Evolutionary conservation across 2,797 vertebrate species (phyloP).

Genomic region (Champsocephalus gunnari): DNA sequence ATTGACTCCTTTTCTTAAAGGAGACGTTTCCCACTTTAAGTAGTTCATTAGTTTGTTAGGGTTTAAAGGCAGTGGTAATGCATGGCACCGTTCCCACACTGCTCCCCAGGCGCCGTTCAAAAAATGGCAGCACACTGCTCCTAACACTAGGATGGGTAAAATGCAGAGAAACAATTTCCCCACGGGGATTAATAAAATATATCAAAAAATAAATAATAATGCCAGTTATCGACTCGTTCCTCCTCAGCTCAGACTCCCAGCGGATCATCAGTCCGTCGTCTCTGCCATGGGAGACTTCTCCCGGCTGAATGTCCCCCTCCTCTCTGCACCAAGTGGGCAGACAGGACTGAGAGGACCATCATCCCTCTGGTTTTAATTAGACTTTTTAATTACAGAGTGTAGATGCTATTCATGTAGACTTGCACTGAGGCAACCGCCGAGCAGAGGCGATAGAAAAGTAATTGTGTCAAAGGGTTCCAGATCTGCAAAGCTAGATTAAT

Average conservation of each 20-base stretch:
- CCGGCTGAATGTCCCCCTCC: conserved; percentile 5
- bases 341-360: conserved; percentile 40
- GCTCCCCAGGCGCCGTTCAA: too few species aligned
- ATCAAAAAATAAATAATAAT: too few species aligned
- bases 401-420: conserved; percentile 49
- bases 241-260: conserved; percentile 23
- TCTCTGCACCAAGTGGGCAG: conserved; percentile 43
- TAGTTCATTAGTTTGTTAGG: conserved; percentile 41
- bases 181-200: too few species aligned
- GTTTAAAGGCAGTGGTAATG: conserved; percentile 6
- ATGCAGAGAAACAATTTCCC: too few species aligned
- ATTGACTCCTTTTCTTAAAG: background rate
- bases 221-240: conserved; percentile 23
- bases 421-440: conserved; percentile 49
- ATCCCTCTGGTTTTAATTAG: conserved; percentile 74
- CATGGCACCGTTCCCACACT: too few species aligned
- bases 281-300: conserved; percentile 35
- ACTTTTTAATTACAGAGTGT: conserved; percentile 67
- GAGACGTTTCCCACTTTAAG: conserved; percentile 23
- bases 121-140: too few species aligned
- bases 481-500: background rate
- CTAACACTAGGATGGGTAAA: too few species aligned
- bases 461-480: background rate
- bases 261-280: conserved; percentile 36
- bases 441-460: conserved; percentile 33